Evolutionary conservation across 2,888 invertebrate species (phyloP).

Genomic region (Seira ritae): DNA sequence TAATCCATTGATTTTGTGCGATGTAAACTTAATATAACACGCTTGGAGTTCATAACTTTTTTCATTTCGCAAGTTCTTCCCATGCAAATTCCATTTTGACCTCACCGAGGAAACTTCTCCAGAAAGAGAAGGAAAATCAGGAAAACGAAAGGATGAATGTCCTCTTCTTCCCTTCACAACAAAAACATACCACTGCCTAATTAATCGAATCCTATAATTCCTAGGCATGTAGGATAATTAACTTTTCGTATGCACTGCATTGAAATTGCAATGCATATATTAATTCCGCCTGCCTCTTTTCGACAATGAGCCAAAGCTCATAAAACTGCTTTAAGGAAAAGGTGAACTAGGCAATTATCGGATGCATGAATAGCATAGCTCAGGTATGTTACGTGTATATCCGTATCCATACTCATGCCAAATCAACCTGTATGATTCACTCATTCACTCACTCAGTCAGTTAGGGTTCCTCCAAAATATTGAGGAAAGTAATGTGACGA

Average conservation of each 20-base stretch:
- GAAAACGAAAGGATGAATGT: constrained; percentile 22
- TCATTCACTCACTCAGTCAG: not conserved
- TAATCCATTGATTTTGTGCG: constrained; percentile 31
- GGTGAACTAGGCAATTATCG: constrained; percentile 45
- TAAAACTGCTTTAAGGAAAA: constrained; percentile 3
- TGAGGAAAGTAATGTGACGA: no score
- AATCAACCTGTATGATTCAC: not conserved
- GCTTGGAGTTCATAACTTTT: not conserved
- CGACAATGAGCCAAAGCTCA: no score
- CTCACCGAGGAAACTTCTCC: no score
- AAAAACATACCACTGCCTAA: no score
- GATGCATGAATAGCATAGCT: not conserved
- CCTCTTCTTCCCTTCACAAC: constrained; percentile 4
- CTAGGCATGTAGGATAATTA: no score
- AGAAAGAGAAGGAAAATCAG: not conserved
- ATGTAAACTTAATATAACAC: not conserved
- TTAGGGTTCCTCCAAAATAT: no score
- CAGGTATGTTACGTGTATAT: no score
- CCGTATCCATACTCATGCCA: constrained; percentile 20
- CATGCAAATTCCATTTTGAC: no score
- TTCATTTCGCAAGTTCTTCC: no score
- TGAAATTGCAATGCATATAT: constrained; percentile 35
- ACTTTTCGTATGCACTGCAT: not conserved
- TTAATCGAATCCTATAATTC: no score
- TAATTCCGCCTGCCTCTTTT: constrained; percentile 9